Percentiles rank a stretch among this genome's conserved stretches.
Conservation (phyloP, 2,113 vertebrate species). For the Gadus macrocephalus region DNA sequence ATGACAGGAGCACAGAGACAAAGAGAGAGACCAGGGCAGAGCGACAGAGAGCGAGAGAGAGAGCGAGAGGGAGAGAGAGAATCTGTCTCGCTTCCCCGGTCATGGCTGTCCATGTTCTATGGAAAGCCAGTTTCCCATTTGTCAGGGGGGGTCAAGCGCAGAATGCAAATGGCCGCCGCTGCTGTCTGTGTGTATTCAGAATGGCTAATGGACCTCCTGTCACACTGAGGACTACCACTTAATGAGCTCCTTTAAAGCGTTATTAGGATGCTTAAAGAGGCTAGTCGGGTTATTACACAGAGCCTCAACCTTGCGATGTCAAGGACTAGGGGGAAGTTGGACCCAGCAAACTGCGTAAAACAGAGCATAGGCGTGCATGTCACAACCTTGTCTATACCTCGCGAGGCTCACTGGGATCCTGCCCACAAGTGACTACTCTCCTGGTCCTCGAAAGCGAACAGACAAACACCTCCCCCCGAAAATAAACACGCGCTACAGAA, state of each 20-base stretch:
- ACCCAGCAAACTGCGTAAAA: not conserved
- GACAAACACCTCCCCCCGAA: not conserved
- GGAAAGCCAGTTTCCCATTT: conserved; percentile 43
- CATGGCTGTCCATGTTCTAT: conserved; percentile 42
- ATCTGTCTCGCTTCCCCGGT: conserved; percentile 34
- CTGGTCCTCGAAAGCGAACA: not conserved
- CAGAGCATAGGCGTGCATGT: not conserved
- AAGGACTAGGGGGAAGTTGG: not conserved
- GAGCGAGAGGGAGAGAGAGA: not conserved
- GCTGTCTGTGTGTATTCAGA: conserved; percentile 17
- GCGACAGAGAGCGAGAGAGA: conserved; percentile 1
- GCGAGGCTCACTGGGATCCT: no score
- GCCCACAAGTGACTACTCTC: not conserved
- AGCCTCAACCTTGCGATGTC: conserved; percentile 18
- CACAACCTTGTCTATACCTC: no score
- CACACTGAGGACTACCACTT: conserved; percentile 19
- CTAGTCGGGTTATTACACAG: conserved; percentile 10
- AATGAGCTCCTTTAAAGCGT: conserved; percentile 46
- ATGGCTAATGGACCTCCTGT: conserved; percentile 24
- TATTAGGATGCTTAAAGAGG: conserved; percentile 29
- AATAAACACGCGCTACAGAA: not conserved
- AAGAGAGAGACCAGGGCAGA: not conserved
- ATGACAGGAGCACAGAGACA: not conserved
- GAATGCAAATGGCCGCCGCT: conserved; percentile 37
- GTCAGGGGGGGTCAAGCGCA: conserved; percentile 31